Percentiles rank a stretch among this genome's conserved stretches.
Conservation (phyloP, 2,113 vertebrate genomes). For the Atlantisia rogersi region DNA sequence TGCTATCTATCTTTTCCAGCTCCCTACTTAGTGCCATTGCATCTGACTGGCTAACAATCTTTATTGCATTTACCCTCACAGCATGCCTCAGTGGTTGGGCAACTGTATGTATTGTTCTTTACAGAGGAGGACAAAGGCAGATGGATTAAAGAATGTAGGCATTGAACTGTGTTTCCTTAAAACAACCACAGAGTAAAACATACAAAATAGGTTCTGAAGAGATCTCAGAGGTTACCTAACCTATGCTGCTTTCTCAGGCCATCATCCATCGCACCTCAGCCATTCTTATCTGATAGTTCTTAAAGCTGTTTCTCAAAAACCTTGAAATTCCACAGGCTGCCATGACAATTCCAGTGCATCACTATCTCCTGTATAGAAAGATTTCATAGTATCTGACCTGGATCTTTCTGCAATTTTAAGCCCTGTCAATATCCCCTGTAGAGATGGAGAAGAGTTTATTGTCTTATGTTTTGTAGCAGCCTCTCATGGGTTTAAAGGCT, state of each 20-base stretch:
- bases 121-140: not conserved
- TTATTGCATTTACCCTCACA: not conserved
- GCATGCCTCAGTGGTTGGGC: not conserved
- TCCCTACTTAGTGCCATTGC: not conserved
- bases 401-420: not conserved
- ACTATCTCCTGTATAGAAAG: not conserved
- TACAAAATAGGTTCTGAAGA: not conserved
- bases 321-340: not conserved
- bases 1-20: slow-evolving; percentile 7
- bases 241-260: not conserved
- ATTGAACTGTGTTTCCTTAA: not conserved
- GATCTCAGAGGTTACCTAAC: not conserved
- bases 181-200: not conserved
- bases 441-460: not conserved
- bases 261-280: not conserved
- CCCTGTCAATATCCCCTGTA: not conserved
- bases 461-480: not conserved
- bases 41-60: not conserved
- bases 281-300: not conserved
- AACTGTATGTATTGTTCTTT: not conserved
- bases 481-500: not conserved
- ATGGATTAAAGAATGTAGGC: not conserved
- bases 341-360: not conserved
- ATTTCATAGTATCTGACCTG: not conserved
- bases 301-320: not conserved